Percentiles rank a stretch among this genome's conserved stretches.
Conservation (phyloP, 1,140 invertebrate genomes). For the Acromyrmex heyeri region DNA sequence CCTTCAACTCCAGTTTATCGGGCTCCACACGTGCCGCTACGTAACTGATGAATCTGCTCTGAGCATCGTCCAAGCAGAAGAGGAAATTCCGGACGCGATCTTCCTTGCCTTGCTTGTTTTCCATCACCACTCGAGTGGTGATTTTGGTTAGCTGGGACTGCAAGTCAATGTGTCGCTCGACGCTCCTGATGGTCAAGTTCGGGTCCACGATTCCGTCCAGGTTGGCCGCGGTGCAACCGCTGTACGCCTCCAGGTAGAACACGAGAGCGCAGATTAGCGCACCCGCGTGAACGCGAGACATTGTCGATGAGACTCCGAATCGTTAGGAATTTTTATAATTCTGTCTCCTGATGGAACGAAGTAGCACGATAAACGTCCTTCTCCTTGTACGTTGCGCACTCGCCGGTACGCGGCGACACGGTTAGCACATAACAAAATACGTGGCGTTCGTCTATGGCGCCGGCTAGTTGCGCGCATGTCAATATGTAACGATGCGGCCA, state of each 20-base stretch:
- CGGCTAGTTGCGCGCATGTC: constrained; percentile 6
- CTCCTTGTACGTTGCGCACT: neutral
- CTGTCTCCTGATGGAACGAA: neutral
- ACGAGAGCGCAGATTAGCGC: constrained; percentile 53
- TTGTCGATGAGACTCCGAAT: constrained; percentile 1
- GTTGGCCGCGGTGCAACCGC: neutral
- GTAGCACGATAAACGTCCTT: neutral
- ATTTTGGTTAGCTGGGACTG: constrained; percentile 96
- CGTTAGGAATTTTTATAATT: neutral
- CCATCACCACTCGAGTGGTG: constrained; percentile 91
- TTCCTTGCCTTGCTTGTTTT: constrained; percentile 91
- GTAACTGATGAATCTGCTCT: constrained; percentile 90
- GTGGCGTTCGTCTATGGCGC: constrained; percentile 25
- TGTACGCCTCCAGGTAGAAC: constrained; percentile 9
- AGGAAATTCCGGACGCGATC: constrained; percentile 89
- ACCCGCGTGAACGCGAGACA: constrained; percentile 25
- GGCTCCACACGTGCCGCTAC: constrained; percentile 90
- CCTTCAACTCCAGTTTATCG: constrained; percentile 89
- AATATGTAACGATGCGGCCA: too few species aligned
- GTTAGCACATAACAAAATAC: constrained; percentile 22
- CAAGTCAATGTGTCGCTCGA: constrained; percentile 95
- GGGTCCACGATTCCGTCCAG: constrained; percentile 65
- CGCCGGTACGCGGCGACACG: constrained; percentile 26
- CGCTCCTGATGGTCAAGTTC: constrained; percentile 92
- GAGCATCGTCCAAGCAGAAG: constrained; percentile 90